Base-by-base conservation (phyloP, 2,888 invertebrate genomes). In the Drosophila anomelani region DNA sequence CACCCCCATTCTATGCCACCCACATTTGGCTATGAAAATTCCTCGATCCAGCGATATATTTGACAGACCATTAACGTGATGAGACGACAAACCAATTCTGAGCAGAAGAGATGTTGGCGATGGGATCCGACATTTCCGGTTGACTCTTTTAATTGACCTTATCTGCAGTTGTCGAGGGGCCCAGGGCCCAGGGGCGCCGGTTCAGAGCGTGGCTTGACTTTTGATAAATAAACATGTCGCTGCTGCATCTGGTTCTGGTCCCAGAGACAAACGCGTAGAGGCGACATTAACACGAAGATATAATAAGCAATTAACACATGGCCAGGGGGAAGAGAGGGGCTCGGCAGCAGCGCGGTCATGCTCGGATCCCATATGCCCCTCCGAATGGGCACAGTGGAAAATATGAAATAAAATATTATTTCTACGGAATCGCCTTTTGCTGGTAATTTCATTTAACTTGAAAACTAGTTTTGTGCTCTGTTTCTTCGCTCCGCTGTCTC, bases 131-230 rank as follows among this genome's bases (percentile, higher is more conserved):
- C 91, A 90, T 91, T 90, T 90, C 90, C 90, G 91, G 90, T 90
- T 86, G 90, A 89, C 85, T 87, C 81, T 85, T 88, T 90, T 90
- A 91, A 90, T 90, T 90, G 89, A 90, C 90, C 90, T 88, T 90
- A 83, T 90, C 90, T 86, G 78, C 78, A 83, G 80, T 77, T 68
- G 79, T 53, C 53, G 41, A 7, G 39, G 79, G 79, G 81, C 66
- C 76, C 17, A 9, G 15, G 39, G 32, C 23, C 36, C 13, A 17
- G 32, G 43, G 59, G 51, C 59, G 38, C 49, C 67, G 67, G 47
- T 58, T 34, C 70, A 53, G 88, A 83, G 83, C 88, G 88, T 83
- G 83, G 83, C 88, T 88, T 88, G 83, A 80, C 78, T 84, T 85
- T 86, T 85, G 84, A 85, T 85, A 85, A 85, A 85, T 85, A 88